Evolutionary conservation across 2,797 vertebrate species (phyloP), one percentile per base, ranked within the genome.

Genomic region (Anguilla marmorata): DNA sequence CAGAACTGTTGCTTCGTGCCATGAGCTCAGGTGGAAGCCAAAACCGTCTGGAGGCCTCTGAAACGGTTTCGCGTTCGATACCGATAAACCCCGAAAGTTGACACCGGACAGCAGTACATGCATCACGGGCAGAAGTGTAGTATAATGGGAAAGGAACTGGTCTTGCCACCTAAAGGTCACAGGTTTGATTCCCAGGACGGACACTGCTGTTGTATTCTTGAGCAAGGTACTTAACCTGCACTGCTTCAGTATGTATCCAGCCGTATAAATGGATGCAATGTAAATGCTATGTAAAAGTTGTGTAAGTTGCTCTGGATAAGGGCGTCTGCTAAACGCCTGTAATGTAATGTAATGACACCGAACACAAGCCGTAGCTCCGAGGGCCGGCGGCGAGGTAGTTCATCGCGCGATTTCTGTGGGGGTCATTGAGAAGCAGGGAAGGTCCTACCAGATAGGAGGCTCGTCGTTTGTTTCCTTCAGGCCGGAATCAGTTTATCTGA

Each of bases 1-100:
- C 85, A 88, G 58, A 72, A 86, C 87, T 69, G 37, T 30, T 19
- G 9, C 76, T 63, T 69, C 0, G 69, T 87, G 83, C 12, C 19
- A 45, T 6, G n/a, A 89, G 52, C 66, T 83, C 21, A 21, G 80
- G 41, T 48, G n/a, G 80, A 37, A 48, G 14, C 50, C 54, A 19
- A 52, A 27, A 1, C 5, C 12, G 11, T 11, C 24, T 85, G 16
- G 21, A n/a, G 45, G 30, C 6, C 21, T 83, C 80, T 8, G 30
- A 74, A 74, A 30, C 27, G 14, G 72, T 74, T 74, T 37, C 12
- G 3, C 72, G 11, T 74, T 27, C 7, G 63, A 66, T 24, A 66
- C 63, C 24, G 6, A 66, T 66, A 66, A 66, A 66, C 21, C 63
- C 63, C 1, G 63, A 27, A 27, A 66, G 63, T 66, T 1, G 63